Conservation (phyloP, 2,888 invertebrate genomes). For the Microplitis manilae region DNA sequence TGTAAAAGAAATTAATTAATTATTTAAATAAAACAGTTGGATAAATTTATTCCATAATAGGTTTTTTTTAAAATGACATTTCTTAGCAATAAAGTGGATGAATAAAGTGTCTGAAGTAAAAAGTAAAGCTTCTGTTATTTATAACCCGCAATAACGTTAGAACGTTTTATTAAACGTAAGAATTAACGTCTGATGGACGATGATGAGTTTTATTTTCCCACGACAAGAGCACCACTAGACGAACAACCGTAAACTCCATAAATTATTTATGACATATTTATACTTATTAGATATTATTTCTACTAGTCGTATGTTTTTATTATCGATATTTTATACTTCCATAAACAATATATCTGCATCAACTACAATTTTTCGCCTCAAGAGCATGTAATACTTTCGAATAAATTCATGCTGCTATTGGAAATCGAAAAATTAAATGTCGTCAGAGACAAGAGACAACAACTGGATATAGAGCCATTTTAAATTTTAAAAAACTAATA, state of each 20-base stretch:
- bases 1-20: not conserved
- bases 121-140: not conserved
- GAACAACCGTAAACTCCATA: slow-evolving; percentile 53
- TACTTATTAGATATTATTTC: slow-evolving; percentile 21
- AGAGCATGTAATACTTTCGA: too few species aligned
- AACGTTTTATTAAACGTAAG: not conserved
- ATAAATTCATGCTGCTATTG: too few species aligned
- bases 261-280: slow-evolving; percentile 61
- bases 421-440: too few species aligned
- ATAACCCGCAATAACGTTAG: not conserved
- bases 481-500: not conserved
- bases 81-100: not conserved
- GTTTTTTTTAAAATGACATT: not conserved
- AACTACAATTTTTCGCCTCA: not conserved
- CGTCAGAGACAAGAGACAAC: too few species aligned
- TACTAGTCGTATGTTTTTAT: not conserved
- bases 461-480: not conserved
- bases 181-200: slow-evolving; percentile 45
- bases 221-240: slow-evolving; percentile 44
- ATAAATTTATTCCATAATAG: not conserved
- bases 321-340: too few species aligned
- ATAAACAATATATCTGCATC: not conserved
- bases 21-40: not conserved
- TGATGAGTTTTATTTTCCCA: slow-evolving; percentile 48
- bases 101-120: not conserved